Percentiles rank a stretch among this genome's conserved stretches.
Evolutionary conservation across 2,888 invertebrate species (phyloP).

Genomic region (Volucella inanis): DNA sequence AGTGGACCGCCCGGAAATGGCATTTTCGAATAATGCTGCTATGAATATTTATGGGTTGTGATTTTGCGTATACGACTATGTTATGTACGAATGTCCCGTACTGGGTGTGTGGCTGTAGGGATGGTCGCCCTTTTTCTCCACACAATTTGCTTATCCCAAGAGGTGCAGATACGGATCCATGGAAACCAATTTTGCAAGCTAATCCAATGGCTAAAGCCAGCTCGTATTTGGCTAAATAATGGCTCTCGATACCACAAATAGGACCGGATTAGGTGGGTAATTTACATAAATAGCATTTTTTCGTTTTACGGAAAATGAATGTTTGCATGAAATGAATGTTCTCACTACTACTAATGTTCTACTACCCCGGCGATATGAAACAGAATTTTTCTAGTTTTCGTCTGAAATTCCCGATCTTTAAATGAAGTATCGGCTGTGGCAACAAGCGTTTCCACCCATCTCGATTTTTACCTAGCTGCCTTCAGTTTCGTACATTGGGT

Average conservation of each 20-base stretch:
- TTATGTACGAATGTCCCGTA: no score
- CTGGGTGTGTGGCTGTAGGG: conserved; percentile 4
- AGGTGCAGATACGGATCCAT: conserved; percentile 48
- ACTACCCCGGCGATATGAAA: no score
- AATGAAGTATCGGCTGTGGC: no score
- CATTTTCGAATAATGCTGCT: conserved; percentile 74
- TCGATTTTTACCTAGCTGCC: no score
- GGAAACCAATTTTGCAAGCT: conserved; percentile 69
- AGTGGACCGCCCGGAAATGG: conserved; percentile 63
- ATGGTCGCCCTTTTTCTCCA: conserved; percentile 48
- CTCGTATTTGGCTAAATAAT: conserved; percentile 66
- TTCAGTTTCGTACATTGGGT: no score
- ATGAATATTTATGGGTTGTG: conserved; percentile 74
- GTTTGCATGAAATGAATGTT: no score
- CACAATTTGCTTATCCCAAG: conserved; percentile 71
- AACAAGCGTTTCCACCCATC: no score
- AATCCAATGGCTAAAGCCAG: conserved; percentile 70
- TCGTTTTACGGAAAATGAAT: conserved; percentile 28
- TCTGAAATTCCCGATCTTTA: no score
- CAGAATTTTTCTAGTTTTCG: no score
- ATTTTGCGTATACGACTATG: conserved; percentile 59
- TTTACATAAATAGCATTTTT: conserved; percentile 66
- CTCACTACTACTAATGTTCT: no score
- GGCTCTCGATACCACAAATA: conserved; percentile 56
- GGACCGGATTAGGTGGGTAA: conserved; percentile 64